Percentiles rank a stretch among this genome's conserved stretches.
Conservation (phyloP, 1,140 invertebrate species). For the Ylistrum balloti region DNA sequence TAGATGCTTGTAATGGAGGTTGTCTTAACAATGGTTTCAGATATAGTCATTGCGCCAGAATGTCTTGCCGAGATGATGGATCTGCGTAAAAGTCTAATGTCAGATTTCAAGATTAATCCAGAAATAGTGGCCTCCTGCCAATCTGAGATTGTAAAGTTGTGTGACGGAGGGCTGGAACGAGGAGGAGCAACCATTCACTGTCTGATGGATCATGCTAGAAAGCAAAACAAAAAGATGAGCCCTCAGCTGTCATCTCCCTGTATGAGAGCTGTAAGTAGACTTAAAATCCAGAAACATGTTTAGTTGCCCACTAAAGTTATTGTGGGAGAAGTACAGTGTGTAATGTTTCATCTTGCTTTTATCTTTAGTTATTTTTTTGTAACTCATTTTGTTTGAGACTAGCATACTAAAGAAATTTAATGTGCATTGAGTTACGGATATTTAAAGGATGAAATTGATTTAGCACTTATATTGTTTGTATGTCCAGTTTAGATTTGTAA, state of each 20-base stretch:
- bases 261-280: slow-evolving; percentile 58
- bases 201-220: slow-evolving; percentile 93
- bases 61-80: slow-evolving; percentile 93
- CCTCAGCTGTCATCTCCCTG: slow-evolving; percentile 49
- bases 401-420: too few species aligned
- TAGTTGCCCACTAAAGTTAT: too few species aligned
- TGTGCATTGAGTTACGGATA: too few species aligned
- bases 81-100: slow-evolving; percentile 94
- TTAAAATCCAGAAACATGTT: too few species aligned
- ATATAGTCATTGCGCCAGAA: slow-evolving; percentile 87
- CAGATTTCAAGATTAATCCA: slow-evolving; percentile 95
- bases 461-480: too few species aligned
- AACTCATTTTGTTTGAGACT: too few species aligned
- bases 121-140: slow-evolving; percentile 93
- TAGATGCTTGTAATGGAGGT: too few species aligned
- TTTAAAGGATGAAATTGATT: too few species aligned
- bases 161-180: slow-evolving; percentile 85
- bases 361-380: too few species aligned
- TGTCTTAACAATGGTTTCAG: slow-evolving; percentile 75
- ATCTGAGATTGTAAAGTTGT: slow-evolving; percentile 88
- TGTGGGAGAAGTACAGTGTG: too few species aligned
- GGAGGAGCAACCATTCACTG: slow-evolving; percentile 97
- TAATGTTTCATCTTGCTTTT: too few species aligned
- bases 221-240: slow-evolving; percentile 41
- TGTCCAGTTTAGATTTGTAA: too few species aligned